A percentile compares a stretch with the other conserved stretches of the same genome.
phyloP scores from a whole-genome alignment of 2,888 invertebrate genomes.

The Argyra leucocephala region DNA sequence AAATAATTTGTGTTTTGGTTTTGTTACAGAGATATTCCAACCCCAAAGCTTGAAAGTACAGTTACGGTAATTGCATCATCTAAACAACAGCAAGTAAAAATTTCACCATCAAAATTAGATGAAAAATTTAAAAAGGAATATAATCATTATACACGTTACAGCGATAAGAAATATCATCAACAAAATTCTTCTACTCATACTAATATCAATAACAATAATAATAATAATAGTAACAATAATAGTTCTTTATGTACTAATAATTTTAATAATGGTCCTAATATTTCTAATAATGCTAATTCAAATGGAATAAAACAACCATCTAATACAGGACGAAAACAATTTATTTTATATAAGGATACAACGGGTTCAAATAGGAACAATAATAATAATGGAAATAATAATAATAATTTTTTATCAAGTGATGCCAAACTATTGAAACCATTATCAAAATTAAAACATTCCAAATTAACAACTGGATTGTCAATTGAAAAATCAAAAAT shows the following conservation, averaged over 20 bases:
- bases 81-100: not conserved
- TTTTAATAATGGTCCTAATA: not conserved
- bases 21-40: slow-evolving; percentile 33
- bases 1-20: too few species aligned
- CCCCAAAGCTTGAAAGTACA: slow-evolving; percentile 18
- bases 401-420: not conserved
- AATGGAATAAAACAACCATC: not conserved
- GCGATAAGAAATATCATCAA: not conserved
- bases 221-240: not conserved
- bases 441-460: slow-evolving; percentile 20
- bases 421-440: slow-evolving; percentile 15
- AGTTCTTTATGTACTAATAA: not conserved
- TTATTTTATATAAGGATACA: not conserved
- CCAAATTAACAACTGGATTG: slow-evolving; percentile 17
- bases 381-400: not conserved
- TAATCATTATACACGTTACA: slow-evolving; percentile 8
- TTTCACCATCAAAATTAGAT: slow-evolving; percentile 12
- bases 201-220: not conserved
- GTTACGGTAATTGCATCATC: slow-evolving; percentile 16
- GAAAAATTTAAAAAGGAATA: slow-evolving; percentile 11
- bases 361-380: not conserved
- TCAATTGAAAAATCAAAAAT: slow-evolving; percentile 1
- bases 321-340: not conserved
- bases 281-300: slow-evolving; percentile 4
- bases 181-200: not conserved